Evolutionary conservation across 2,113 vertebrate species (phyloP), one percentile per base, ranked within the genome.

Genomic region (Hyla sarda): DNA sequence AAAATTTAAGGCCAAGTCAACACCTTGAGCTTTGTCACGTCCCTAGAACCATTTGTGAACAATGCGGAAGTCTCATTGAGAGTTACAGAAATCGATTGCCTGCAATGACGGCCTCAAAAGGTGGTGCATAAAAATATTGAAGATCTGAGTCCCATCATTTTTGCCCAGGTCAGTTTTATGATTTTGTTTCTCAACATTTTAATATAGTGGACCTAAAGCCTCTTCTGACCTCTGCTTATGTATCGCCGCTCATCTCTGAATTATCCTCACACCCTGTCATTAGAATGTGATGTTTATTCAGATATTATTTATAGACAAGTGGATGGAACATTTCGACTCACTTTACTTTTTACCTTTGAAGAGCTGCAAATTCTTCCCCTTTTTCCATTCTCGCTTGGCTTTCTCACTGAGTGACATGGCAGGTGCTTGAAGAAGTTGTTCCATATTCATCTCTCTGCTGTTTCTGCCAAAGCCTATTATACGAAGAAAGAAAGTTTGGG

Each of bases 391-490:
- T 81, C 1, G 32, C 25, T n/a, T 28, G 28, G 65, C 52, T 87
- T 87, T 41, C 56, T 90, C 88, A 32, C 89, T 91, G 92, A 91
- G 88, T 88, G 92, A 89, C 84, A 84, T 7, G 90, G 93, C 93
- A 94, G 93, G 93, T 94, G 93, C 88, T 56, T 28, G 19, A 25
- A 87, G 88, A 91, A 91, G 90, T 90, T 89, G 92, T 91, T 92
- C 88, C 89, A 88, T 86, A 91, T 92, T 92, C 92, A 90, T 25
- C 89, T 87, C 87, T 90, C 88, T 90, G 88, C 91, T 88, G 88
- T 89, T 89, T 17, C 88, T 85, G 84, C 90, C 91, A 92, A 93
- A 93, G 90, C 92, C 92, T 91, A 92, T 94, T 93, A 92, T 94
- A 90, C 89, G 83, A 89, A 90, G 89, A 89, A 92, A 92, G 93